Evolutionary conservation across 2,888 invertebrate genomes (phyloP).

Genomic region (Drosophila limbata): DNA sequence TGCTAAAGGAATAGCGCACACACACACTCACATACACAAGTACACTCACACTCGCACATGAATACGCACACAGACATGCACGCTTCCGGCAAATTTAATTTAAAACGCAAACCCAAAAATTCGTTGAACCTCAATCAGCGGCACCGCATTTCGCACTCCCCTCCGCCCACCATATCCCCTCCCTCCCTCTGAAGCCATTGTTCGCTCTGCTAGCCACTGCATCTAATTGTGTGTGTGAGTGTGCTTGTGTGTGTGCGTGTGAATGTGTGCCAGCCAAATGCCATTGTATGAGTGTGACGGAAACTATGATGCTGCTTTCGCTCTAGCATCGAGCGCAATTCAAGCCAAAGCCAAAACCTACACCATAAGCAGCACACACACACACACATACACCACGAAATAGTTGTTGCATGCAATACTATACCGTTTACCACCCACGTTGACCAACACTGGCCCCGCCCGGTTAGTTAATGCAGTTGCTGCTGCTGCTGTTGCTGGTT

Average conservation of each 20-base stretch:
- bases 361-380: slow-evolving; percentile 20
- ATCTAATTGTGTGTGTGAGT: slow-evolving; percentile 25
- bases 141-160: slow-evolving; percentile 16
- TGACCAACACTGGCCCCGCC: slow-evolving; percentile 27
- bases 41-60: slow-evolving; percentile 15
- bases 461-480: slow-evolving; percentile 66
- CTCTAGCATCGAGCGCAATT: slow-evolving; percentile 28
- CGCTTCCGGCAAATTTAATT: slow-evolving; percentile 72
- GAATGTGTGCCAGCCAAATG: slow-evolving; percentile 22
- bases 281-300: slow-evolving; percentile 40
- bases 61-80: slow-evolving; percentile 15
- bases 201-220: slow-evolving; percentile 26
- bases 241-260: slow-evolving; percentile 3
- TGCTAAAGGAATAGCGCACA: slow-evolving; percentile 1
- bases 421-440: slow-evolving; percentile 1
- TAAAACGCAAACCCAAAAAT: slow-evolving; percentile 65
- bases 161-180: not conserved
- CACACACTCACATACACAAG: slow-evolving; percentile 5
- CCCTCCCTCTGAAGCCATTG: slow-evolving; percentile 12
- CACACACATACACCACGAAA: not conserved
- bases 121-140: slow-evolving; percentile 68
- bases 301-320: slow-evolving; percentile 51
- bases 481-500: slow-evolving; percentile 5
- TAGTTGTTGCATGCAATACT: slow-evolving; percentile 3
- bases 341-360: slow-evolving; percentile 28